Evolutionary conservation across 53 echinoderm and acorn worm genomes (phyloP), one percentile per base, ranked within the genome.

Genomic region (Pentamera pediparva): DNA sequence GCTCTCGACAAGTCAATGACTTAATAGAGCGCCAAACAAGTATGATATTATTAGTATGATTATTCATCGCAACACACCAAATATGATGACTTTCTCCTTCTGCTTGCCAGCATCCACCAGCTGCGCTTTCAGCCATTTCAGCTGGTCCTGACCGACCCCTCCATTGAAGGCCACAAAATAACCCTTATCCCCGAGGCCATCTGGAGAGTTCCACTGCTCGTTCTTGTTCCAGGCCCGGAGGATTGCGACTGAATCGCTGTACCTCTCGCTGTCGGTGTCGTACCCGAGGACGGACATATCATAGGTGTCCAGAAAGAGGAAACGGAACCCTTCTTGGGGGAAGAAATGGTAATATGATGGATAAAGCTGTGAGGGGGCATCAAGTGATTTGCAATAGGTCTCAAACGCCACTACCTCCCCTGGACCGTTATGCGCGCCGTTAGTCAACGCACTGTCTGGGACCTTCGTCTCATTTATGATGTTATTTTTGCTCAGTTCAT

Each of bases 321-420:
- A 85, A 25, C 87, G 39, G 53, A 85, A 85, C 11, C 88, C 96
- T 32, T 73, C 40, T 35, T 40, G 50, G 0, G 96, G 91, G 49
- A 80, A 85, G 78, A 96, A 96, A 36, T 85, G 61, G 53, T 96
- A 96, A 61, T 82, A 91, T 0, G 76, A 17, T 10, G 86, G 76
- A 43, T 40, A 67, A 18, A 27, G 27, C 10, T 20, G 20, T 37
- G 49, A 33, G 41, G 56, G 30, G 59, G 77, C 49, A 15, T 38
- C 22, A 30, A 83, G n/a, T 11, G 54, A 8, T 43, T 36, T 59
- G 74, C 75, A 39, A 65, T 35, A 35, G 34, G 12, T 17, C 29
- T 27, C 13, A 72, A 60, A 38, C 30, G 40, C n/a, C n/a, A n/a
- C n/a, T n/a, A n/a, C n/a, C n/a, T n/a, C n/a, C n/a, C n/a, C n/a